A percentile compares a stretch with the other conserved stretches of the same genome.
Conservation (phyloP, 2,797 vertebrate genomes). For the Brachymystax lenok region DNA sequence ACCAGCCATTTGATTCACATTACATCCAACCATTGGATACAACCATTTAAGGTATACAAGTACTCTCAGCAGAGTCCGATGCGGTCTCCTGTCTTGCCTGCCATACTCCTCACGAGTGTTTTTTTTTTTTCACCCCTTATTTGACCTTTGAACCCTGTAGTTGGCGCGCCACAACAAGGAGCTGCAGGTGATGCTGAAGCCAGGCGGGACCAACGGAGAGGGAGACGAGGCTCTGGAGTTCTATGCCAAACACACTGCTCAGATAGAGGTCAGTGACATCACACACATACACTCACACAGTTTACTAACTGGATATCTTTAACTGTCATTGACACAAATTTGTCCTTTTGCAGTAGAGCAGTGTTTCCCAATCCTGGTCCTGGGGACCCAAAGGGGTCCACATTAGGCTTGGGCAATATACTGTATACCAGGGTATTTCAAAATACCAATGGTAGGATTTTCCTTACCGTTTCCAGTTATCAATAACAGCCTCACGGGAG, state of each 20-base stretch:
- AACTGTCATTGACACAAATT: not conserved
- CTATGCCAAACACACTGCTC: constrained; percentile 96
- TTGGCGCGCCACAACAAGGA: constrained; percentile 98
- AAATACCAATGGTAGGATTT: no score
- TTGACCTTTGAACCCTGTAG: constrained; percentile 62
- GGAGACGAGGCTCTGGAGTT: constrained; percentile 96
- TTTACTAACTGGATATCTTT: not conserved
- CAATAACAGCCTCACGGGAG: no score
- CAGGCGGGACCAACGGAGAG: constrained; percentile 83
- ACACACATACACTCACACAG: not conserved
- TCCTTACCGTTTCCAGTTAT: no score
- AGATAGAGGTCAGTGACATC: constrained; percentile 71
- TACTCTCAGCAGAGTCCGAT: not conserved
- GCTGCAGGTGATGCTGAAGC: constrained; percentile 93
- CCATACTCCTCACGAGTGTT: not conserved
- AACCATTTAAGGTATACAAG: no score
- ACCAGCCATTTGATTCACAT: not conserved
- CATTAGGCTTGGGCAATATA: no score
- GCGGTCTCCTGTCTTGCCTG: not conserved
- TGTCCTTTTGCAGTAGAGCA: not conserved
- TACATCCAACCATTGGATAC: no score
- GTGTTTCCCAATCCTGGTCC: not conserved
- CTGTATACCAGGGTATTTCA: no score
- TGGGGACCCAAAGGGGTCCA: not conserved
- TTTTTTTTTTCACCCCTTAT: constrained; percentile 13